Conservation (phyloP, 2,888 invertebrate genomes). For the Caenorhabditis sp. region DNA sequence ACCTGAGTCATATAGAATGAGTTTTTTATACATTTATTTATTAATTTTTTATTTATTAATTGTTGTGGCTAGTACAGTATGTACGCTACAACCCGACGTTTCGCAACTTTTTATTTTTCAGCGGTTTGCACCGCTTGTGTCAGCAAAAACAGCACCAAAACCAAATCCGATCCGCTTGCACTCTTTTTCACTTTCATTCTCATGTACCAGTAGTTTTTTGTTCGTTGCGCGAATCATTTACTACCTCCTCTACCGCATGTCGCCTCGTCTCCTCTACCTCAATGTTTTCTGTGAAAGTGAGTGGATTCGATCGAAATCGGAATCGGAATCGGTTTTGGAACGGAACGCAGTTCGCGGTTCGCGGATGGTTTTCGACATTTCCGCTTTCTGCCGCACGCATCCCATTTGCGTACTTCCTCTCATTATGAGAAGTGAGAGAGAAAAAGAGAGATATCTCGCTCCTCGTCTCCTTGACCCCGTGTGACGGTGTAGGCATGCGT, state of each 20-base stretch:
- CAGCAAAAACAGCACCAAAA: conserved; percentile 4
- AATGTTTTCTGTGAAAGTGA: conserved; percentile 48
- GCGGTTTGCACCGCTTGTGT: too few relatives aligned
- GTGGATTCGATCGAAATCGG: conserved; percentile 15
- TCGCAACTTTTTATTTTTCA: too few relatives aligned
- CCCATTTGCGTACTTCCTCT: conserved; percentile 21
- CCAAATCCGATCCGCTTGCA: conserved; percentile 33
- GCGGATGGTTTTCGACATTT: too few relatives aligned
- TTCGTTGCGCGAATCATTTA: conserved; percentile 9
- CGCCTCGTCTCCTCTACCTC: conserved; percentile 6
- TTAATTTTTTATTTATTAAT: too few relatives aligned
- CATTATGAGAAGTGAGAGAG: too few relatives aligned
- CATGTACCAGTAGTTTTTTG: conserved; percentile 1
- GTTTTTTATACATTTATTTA: conserved; percentile 22
- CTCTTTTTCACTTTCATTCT: conserved; percentile 9
- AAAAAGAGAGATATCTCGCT: conserved; percentile 31
- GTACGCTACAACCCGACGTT: too few relatives aligned
- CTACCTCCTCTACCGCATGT: background rate
- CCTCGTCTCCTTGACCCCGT: conserved; percentile 53
- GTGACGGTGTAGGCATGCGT: conserved; percentile 33
- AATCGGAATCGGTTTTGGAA: too few relatives aligned
- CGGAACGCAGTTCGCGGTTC: background rate
- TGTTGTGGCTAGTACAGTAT: too few relatives aligned
- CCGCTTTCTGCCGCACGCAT: conserved; percentile 29
- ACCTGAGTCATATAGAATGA: conserved; percentile 43